Evolutionary conservation across 2,113 vertebrate species (phyloP), one percentile per base, ranked within the genome.

Genomic region (Dicaeum eximium): DNA sequence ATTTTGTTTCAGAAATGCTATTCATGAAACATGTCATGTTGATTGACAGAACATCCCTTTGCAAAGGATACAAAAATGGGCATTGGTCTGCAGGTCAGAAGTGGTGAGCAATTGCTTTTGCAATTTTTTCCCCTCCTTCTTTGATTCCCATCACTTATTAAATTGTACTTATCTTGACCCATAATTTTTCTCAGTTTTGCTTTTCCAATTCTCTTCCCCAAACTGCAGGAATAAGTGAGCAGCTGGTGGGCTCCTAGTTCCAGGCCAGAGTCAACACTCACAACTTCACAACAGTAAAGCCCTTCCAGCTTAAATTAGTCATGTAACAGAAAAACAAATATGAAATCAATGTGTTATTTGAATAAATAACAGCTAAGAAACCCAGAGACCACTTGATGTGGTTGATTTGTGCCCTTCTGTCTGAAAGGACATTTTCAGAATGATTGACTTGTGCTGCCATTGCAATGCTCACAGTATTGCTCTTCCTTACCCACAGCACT

Each of bases 351-450:
- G 3, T 30, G 48, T 24, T 35, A 44, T 65, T 95, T 82, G 25
- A 75, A 56, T 20, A 48, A 81, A 78, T 2, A 47, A 27, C 18
- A 35, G 38, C 6, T 42, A 80, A 42, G 9, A 61, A 66, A 9
- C 4, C 2, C 15, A 62, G 67, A 69, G 10, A 35, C 54, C 33
- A 17, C 40, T 19, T 78, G 44, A 4, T 27, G 48, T 65, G 30
- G 35, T 19, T 79, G 42, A 60, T 94, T 75, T 64, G n/a, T 73
- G 24, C 5, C 10, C 17, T 78, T 86, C 73, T 66, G 62, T 85
- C 73, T 80, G 71, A 95, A 97, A 96, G 74, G 50, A 48, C 18
- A 72, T 47, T 61, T 91, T 90, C 30, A 50, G 35, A 79, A 90
- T 64, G 44, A 93, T 28, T 95, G 66, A 83, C 71, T 91, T 44